A percentile compares a stretch with the other conserved stretches of the same genome.
Conservation (phyloP, 2,888 invertebrate species). For the Euphydryas editha region DNA sequence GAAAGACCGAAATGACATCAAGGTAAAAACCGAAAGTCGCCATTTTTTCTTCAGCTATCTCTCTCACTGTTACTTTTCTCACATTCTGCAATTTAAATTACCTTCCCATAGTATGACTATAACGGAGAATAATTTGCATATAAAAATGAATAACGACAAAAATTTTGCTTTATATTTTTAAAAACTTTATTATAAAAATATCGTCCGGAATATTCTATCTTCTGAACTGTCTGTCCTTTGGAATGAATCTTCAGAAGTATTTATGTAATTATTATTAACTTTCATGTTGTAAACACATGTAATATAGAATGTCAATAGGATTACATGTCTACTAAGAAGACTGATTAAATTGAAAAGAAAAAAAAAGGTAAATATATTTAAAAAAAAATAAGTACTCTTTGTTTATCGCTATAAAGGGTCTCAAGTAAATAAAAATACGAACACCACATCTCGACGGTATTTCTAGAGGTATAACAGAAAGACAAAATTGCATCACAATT, state of each 20-base stretch:
- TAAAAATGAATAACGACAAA: slow-evolving; percentile 23
- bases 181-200: background rate
- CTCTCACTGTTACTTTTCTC: slow-evolving; percentile 66
- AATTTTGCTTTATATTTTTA: background rate
- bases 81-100: slow-evolving; percentile 57
- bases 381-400: too few relatives aligned
- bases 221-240: background rate
- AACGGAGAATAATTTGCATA: slow-evolving; percentile 31
- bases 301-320: too few relatives aligned
- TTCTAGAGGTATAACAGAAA: too few relatives aligned
- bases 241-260: background rate
- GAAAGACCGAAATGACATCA: slow-evolving; percentile 74
- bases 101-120: slow-evolving; percentile 24
- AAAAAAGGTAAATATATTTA: too few relatives aligned
- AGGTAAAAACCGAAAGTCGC: slow-evolving; percentile 70
- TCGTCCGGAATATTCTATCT: background rate
- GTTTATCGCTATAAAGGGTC: too few relatives aligned
- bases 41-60: slow-evolving; percentile 77
- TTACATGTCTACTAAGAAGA: too few relatives aligned
- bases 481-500: too few relatives aligned
- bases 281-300: too few relatives aligned
- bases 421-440: too few relatives aligned
- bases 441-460: too few relatives aligned
- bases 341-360: too few relatives aligned
- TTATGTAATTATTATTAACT: too few relatives aligned